Evolutionary conservation across 2,113 vertebrate genomes (phyloP).

Genomic region (Maccullochella peelii): DNA sequence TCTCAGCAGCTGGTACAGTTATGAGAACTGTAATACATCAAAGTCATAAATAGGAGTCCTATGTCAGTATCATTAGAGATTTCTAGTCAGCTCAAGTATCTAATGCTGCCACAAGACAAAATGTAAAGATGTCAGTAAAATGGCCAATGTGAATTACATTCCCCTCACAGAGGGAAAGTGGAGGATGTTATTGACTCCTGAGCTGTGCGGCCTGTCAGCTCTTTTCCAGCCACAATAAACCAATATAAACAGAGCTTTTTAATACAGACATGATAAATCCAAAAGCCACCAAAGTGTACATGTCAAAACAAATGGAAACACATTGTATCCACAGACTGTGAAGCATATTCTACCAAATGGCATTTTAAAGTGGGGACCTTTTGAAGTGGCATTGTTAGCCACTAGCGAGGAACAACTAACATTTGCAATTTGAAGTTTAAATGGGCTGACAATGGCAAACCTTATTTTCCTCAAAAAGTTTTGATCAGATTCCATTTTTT

Average conservation of each 20-base stretch:
- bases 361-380: neutral
- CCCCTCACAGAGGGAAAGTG: neutral
- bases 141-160: neutral
- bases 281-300: neutral
- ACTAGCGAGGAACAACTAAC: neutral
- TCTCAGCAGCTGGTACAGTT: conserved; percentile 19
- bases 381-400: neutral
- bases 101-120: neutral
- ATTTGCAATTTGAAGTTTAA: neutral
- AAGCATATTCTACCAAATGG: neutral
- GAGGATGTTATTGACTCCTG: conserved; percentile 32
- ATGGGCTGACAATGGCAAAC: neutral
- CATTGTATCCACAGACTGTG: neutral
- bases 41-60: conserved; percentile 11
- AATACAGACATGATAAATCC: conserved; percentile 17
- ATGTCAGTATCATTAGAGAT: neutral
- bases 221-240: conserved; percentile 15
- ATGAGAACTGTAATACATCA: conserved; percentile 26
- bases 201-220: conserved; percentile 30
- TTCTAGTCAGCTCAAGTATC: neutral
- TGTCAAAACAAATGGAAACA: neutral
- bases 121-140: conserved; percentile 7
- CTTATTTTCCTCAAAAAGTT: neutral
- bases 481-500: neutral
- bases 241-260: conserved; percentile 15